Percentiles rank a stretch among this genome's conserved stretches.
Conservation (phyloP, 2,888 invertebrate genomes). For the Malthinus seriepunctatus region DNA sequence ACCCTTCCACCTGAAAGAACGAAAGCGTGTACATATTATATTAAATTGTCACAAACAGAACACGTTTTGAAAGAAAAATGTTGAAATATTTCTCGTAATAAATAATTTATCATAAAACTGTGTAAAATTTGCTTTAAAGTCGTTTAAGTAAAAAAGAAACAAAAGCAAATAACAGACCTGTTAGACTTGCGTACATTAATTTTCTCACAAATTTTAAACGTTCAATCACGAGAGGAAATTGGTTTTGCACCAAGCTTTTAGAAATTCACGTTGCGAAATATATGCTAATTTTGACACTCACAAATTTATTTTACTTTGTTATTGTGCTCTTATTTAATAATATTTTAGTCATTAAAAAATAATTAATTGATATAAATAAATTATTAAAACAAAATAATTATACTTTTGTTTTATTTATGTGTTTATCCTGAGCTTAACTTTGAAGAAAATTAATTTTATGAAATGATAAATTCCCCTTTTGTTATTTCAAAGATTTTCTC, state of each 20-base stretch:
- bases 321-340: constrained; percentile 7
- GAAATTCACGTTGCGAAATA: constrained; percentile 8
- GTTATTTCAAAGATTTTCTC: no score
- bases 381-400: no score
- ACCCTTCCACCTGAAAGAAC: no score
- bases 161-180: neutral
- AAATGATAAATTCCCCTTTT: no score
- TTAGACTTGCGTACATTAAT: constrained; percentile 4
- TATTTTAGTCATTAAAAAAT: constrained; percentile 4
- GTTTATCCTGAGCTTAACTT: no score
- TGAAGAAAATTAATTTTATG: no score
- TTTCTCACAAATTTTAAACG: constrained; percentile 5
- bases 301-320: constrained; percentile 15
- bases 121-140: neutral
- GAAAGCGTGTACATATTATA: no score
- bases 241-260: constrained; percentile 7
- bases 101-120: no score
- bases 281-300: constrained; percentile 16
- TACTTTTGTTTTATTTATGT: no score
- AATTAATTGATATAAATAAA: neutral
- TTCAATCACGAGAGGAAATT: constrained; percentile 10
- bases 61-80: no score
- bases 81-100: no score
- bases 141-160: neutral
- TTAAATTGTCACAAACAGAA: no score